phyloP scores from a whole-genome alignment of 2,888 invertebrate species.

The Elysia crispata region DNA sequence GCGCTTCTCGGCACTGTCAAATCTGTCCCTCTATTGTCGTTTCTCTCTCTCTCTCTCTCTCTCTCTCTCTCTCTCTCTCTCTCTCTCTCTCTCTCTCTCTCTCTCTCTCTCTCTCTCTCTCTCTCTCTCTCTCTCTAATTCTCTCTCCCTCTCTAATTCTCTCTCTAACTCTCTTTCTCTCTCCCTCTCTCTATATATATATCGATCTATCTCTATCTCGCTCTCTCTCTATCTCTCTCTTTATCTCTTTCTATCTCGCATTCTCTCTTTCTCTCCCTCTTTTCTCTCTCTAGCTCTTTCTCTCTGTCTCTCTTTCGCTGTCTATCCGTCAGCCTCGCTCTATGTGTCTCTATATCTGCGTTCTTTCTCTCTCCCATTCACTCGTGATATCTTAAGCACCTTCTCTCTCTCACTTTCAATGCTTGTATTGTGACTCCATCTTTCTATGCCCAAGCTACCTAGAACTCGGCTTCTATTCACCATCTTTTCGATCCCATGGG shows the following conservation, averaged over 20 bases:
- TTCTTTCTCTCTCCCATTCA: not conserved
- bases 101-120: constrained; percentile 16
- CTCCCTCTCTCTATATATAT: not conserved
- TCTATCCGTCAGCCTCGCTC: constrained; percentile 7
- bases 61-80: no score
- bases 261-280: not conserved
- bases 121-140: not conserved
- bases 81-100: not conserved
- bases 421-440: no score
- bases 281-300: not conserved
- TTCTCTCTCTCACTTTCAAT: not conserved
- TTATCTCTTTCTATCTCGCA: not conserved
- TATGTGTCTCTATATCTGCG: not conserved
- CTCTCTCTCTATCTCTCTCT: not conserved
- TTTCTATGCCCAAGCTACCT: no score
- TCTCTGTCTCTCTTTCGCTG: not conserved
- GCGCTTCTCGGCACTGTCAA: no score
- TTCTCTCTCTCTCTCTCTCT: no score
- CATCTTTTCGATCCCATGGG: no score
- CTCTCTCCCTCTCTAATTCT: not conserved
- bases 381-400: not conserved
- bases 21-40: no score
- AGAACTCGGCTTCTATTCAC: no score
- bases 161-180: not conserved
- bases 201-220: not conserved